Base-by-base conservation (phyloP, 1,140 invertebrate species). In the Xylocopa sonorina region DNA sequence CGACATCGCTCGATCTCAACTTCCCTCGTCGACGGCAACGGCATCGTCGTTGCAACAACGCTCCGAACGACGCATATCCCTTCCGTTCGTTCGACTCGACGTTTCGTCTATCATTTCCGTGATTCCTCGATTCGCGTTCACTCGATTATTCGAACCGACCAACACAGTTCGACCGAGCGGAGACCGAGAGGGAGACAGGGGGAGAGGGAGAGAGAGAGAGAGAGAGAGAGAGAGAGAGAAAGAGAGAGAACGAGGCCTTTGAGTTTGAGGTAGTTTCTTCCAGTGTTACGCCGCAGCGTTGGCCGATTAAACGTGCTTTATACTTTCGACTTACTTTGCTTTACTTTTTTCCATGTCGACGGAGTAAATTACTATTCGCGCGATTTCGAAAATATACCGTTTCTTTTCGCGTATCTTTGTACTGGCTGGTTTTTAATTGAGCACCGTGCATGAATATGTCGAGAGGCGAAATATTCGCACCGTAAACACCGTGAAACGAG, bases 11-110 rank as follows among this genome's bases (percentile, higher is more conserved):
- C 82, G 53, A 78, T 86, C 88, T 84, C 24, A 89, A 85, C 90
- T 89, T 89, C 88, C 91, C 89, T 90, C 90, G 85, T 88, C 88
- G 79, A 86, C 87, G 57, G 80, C 82, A 69, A n/a, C n/a, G n/a
- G 78, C 88, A 88, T 90, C 85, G 74, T 85, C 83, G 75, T 80
- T 77, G 77, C 71, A 84, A 86, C 81, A 29, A 16, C 57, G 50
- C 68, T 48, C 72, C 60, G 50, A 29, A 69, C 24, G 24, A 29
- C 9, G 38, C 82, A 72, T 77, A 78, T 83, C 74, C 81, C 48
- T 60, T 60, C 21, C 27, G 1, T 60, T 72, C 32, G 14, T 50
- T 64, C 34, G 27, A 18, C 38, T 21, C 41, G 63, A 46, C 67
- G 7, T 5, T 41, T n/a, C 18, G 27, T 57, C 10, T 72, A 38